Evolutionary conservation across 1,140 invertebrate genomes (phyloP), one percentile per base, ranked within the genome.

Genomic region (Polyergus mexicanus): DNA sequence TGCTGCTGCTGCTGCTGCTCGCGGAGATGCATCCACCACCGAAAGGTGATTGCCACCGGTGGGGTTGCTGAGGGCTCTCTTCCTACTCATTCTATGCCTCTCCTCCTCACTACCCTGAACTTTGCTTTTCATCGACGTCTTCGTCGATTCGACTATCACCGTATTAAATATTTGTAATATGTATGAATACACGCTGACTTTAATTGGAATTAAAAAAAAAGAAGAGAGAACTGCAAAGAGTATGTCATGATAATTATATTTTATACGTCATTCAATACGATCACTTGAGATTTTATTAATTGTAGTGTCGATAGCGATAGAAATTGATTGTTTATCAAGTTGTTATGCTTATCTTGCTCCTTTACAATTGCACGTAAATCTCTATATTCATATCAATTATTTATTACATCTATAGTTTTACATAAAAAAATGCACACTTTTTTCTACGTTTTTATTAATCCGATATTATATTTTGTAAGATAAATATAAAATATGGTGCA

Each of bases 11-110:
- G 32, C 58, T 74, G 41, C 76, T 80, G 76, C 84, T 80, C 86
- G 60, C 77, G 63, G 71, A 91, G 89, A 76, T 89, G 81, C 87
- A 90, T 88, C 78, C 75, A 62, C 65, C 58, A 44, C 32, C 65
- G 62, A 58, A 75, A 87, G 88, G 75, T 83, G 71, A 68, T 74
- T 71, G 72, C 74, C 47, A 78, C 56, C 80, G 41, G 54, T 72
- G 68, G 68, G 54, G 78, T 83, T 83, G 78, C 28, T 62, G 78
- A 66, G 66, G 54, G 35, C 35, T 41, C 60, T 41, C 68, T 74
- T 35, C 32, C 54, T 41, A 74, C 41, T 56, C 47, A 25, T 28
- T 51, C 68, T 47, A 28, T 71, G 13, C 25, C 65, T 56, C 35
- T 51, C 60, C 44, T 32, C n/a, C 13, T 56, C 32, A 0, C 32